phyloP scores from a whole-genome alignment of 2,113 vertebrate genomes.

The Labeo catla region DNA sequence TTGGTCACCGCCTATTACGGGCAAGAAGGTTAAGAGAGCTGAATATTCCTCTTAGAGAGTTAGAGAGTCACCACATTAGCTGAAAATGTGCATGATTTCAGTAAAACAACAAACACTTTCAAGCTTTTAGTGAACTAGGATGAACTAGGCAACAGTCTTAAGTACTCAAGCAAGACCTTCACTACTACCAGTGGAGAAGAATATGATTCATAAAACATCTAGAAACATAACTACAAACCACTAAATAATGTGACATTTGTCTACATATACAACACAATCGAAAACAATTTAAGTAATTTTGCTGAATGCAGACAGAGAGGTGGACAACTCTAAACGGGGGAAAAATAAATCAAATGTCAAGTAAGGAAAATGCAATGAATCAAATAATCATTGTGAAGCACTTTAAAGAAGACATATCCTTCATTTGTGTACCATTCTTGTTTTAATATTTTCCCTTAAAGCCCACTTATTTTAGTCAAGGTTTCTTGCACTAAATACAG shows the following conservation, averaged over 20 bases:
- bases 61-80: neutral
- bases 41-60: neutral
- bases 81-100: neutral
- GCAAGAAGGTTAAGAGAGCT: neutral
- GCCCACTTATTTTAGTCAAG: neutral
- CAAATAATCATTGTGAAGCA: neutral
- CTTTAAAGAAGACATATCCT: neutral
- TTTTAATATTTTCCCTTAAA: neutral
- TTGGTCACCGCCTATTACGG: neutral
- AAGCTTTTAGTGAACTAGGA: neutral
- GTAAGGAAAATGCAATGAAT: neutral
- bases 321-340: neutral
- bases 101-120: neutral
- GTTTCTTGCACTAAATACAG: neutral
- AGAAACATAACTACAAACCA: neutral
- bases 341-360: neutral
- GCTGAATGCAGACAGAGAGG: neutral
- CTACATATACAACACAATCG: neutral
- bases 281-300: neutral
- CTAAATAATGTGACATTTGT: neutral
- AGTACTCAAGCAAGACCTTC: neutral
- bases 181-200: neutral
- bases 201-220: constrained; percentile 12
- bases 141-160: neutral
- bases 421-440: neutral